These are phyloP conservation scores for Corythoichthys haematopterus DNA, from an alignment of 2,113 vertebrate genomes.

Conservation along the genomic window DNA sequence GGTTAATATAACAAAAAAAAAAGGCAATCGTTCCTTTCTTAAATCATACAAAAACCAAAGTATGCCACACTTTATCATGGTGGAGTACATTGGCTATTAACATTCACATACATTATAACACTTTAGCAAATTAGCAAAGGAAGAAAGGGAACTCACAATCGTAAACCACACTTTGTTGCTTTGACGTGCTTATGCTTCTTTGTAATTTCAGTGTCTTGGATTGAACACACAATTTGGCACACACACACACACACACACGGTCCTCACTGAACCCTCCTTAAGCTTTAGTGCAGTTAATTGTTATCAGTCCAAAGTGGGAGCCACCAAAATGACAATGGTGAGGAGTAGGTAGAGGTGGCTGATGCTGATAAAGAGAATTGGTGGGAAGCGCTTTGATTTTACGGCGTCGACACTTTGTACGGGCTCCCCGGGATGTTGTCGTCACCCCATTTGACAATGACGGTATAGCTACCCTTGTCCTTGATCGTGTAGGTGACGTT, in stretches of 20 bases:
- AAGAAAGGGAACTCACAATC: slow-evolving; percentile 22
- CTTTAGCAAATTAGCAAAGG: slow-evolving; percentile 18
- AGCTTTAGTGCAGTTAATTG: neutral
- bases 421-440: slow-evolving; percentile 86
- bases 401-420: slow-evolving; percentile 83
- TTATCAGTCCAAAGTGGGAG: slow-evolving; percentile 6
- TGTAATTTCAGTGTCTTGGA: slow-evolving; percentile 24
- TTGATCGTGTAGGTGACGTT: slow-evolving; percentile 89
- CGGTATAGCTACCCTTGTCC: slow-evolving; percentile 88
- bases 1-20: slow-evolving; percentile 73
- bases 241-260: neutral
- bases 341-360: neutral
- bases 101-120: slow-evolving; percentile 38
- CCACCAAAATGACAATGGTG: slow-evolving; percentile 1
- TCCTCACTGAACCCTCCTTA: neutral
- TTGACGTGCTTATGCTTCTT: slow-evolving; percentile 14
- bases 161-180: slow-evolving; percentile 21
- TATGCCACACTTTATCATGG: slow-evolving; percentile 54
- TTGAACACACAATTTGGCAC: slow-evolving; percentile 54
- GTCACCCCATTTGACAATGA: slow-evolving; percentile 92
- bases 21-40: slow-evolving; percentile 44
- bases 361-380: neutral
- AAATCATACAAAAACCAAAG: slow-evolving; percentile 72
- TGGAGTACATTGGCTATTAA: slow-evolving; percentile 44
- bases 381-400: slow-evolving; percentile 35